Percentiles rank a stretch among this genome's conserved stretches.
Conservation (phyloP, 2,797 vertebrate genomes). For the Pachyuromys duprasi region DNA sequence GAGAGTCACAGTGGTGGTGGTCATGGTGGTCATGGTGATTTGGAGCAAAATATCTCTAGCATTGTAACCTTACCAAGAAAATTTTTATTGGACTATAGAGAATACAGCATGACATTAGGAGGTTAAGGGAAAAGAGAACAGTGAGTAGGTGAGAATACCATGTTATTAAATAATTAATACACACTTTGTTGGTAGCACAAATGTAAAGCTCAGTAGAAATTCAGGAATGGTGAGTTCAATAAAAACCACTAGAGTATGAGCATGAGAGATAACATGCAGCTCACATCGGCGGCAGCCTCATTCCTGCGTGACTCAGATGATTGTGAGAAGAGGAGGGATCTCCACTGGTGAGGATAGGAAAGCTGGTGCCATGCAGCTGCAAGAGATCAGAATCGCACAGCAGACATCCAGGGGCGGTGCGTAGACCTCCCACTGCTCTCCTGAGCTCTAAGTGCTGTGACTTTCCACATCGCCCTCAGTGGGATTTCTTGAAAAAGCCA, state of each 20-base stretch:
- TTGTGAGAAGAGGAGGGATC: not conserved
- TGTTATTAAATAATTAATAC: too few species aligned
- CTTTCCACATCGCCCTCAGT: not conserved
- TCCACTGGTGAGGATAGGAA: not conserved
- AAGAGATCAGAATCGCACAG: not conserved
- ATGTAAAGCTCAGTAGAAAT: not conserved
- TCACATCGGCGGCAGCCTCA: not conserved
- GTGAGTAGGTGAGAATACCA: not conserved
- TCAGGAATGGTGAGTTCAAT: not conserved
- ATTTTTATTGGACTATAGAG: not conserved
- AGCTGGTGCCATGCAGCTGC: accelerated
- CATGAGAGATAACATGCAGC: not conserved
- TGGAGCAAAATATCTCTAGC: not conserved
- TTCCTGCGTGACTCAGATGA: not conserved
- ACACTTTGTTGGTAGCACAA: not conserved
- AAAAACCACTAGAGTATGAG: not conserved
- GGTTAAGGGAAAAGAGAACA: not conserved
- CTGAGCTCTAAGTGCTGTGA: not conserved
- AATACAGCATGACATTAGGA: not conserved
- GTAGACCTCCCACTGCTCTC: not conserved
- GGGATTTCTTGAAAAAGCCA: constrained; percentile 69
- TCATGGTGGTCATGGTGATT: not conserved
- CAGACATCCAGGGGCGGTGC: not conserved
- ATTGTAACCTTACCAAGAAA: not conserved
- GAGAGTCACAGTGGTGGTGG: not conserved